These are phyloP conservation scores for Forbesichthys papilliferus DNA, from an alignment of 2,113 vertebrate species.

Conservation along the genomic window DNA sequence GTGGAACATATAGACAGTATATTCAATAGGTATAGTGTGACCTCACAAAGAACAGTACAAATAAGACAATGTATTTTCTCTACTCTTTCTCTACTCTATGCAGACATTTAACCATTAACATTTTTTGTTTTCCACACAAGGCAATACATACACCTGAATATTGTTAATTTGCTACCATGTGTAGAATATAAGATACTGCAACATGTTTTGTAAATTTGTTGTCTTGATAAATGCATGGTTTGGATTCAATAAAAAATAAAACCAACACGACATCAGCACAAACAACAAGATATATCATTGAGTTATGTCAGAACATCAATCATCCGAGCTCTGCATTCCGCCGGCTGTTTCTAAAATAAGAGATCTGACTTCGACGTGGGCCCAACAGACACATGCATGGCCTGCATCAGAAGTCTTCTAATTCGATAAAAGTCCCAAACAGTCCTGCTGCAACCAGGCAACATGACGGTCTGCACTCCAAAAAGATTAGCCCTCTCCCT, in stretches of 20 bases:
- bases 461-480: conserved; percentile 34
- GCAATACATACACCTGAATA: too few species aligned
- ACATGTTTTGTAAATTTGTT: background rate
- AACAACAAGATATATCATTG: background rate
- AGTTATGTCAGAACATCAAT: conserved; percentile 10
- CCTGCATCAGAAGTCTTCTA: conserved; percentile 62
- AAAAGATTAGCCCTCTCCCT: conserved; percentile 26
- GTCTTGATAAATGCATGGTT: conserved; percentile 1
- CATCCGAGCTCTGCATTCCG: conserved; percentile 12
- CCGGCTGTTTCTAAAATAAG: conserved; percentile 37
- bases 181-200: too few species aligned
- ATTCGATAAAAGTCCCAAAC: conserved; percentile 63
- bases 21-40: background rate
- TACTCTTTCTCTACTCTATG: too few species aligned
- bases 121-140: too few species aligned
- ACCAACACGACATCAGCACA: conserved; percentile 8
- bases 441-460: conserved; percentile 43
- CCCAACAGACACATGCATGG: conserved; percentile 47
- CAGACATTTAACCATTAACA: too few species aligned
- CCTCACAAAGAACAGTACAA: background rate
- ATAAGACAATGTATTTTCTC: background rate
- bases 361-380: conserved; percentile 42
- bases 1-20: background rate
- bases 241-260: conserved; percentile 3
- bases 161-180: too few species aligned